Evolutionary conservation across 1,140 invertebrate genomes (phyloP).

Genomic region (Orius laevigatus): DNA sequence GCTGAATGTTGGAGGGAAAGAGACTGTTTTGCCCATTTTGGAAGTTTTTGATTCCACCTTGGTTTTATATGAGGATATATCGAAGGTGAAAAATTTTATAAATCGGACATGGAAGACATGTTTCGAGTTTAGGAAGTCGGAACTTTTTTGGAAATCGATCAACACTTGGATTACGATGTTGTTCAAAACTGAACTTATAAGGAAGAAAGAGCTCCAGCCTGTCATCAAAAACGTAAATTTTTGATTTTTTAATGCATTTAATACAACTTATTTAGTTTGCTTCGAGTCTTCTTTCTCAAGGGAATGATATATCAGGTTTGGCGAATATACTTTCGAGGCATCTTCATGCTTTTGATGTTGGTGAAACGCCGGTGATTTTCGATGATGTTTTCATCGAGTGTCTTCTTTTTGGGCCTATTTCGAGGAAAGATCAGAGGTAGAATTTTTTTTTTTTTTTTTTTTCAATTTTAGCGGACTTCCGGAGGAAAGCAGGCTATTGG

Average conservation of each 20-base stretch:
- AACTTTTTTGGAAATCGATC: conserved; percentile 23
- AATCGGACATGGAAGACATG: conserved; percentile 11
- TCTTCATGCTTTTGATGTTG: conserved; percentile 7
- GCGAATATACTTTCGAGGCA: conserved; percentile 17
- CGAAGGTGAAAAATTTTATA: conserved; percentile 2
- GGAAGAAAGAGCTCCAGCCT: not conserved
- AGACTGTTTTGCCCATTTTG: conserved; percentile 17
- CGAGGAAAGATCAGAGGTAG: conserved; percentile 23
- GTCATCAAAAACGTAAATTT: conserved; percentile 1
- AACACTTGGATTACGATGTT: conserved; percentile 19
- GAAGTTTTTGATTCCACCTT: conserved; percentile 11
- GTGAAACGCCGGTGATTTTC: conserved; percentile 1
- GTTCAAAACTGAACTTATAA: conserved; percentile 14
- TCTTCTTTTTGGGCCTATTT: conserved; percentile 16
- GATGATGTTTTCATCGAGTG: conserved; percentile 7
- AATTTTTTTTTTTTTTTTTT: no score
- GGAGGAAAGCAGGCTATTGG: no score
- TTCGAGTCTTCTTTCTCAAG: conserved; percentile 18
- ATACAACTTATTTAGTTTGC: conserved; percentile 21
- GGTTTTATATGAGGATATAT: conserved; percentile 1
- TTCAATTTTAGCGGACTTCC: not conserved
- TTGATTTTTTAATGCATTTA: conserved; percentile 10
- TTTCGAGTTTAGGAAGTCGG: conserved; percentile 21
- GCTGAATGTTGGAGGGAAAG: conserved; percentile 19
- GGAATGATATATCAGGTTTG: conserved; percentile 20